Evolutionary conservation across 2,797 vertebrate species (phyloP), one percentile per base, ranked within the genome.

Genomic region (Lophotriccus pileatus): DNA sequence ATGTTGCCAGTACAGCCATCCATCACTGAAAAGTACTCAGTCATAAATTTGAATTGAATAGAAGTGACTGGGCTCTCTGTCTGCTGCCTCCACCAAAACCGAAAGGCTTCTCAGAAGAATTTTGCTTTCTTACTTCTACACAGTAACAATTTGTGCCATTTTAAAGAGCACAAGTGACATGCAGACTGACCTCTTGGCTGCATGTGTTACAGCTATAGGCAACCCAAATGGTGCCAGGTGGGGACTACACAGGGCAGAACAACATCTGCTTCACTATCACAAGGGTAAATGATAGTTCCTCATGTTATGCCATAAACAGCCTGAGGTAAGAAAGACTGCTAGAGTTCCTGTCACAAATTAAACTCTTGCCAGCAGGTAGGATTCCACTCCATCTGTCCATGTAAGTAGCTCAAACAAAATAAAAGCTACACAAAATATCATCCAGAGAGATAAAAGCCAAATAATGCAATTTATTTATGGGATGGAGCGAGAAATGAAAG

Each of bases 231-330:
- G 93, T 92, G 73, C 94, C 96, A 97, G 95, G 96, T 97, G 96
- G 95, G 66, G 89, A 93, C 94, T 89, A 89, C 63, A 87, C 39
- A 84, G 83, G 86, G 75, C 85, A 84, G 58, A 82, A 55, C 78
- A 96, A 82, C 96, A 96, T 96, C 96, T 97, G 97, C 84, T 97
- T 94, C 69, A 34, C 92, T 89, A 50, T 85, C 89, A 58, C 68
- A 90, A 95, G 84, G 68, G 91, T 93, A 85, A 88, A 72, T 84
- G 96, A 97, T 93, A 91, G 91, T 23, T 60, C 56, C 87, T 88
- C 72, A 34, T 82, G 58, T 95, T 97, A 94, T 93, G 62, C 76
- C 79, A 53, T 90, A 97, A 97, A 95, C 80, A 96, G 94, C 96
- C 95, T 64, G 92, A 68, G 72, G 95, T 91, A 95, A 95, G 85